A percentile compares a stretch with the other conserved stretches of the same genome.
Conservation (phyloP, 1,140 invertebrate genomes). For the Holcopasites calliopsidis region DNA sequence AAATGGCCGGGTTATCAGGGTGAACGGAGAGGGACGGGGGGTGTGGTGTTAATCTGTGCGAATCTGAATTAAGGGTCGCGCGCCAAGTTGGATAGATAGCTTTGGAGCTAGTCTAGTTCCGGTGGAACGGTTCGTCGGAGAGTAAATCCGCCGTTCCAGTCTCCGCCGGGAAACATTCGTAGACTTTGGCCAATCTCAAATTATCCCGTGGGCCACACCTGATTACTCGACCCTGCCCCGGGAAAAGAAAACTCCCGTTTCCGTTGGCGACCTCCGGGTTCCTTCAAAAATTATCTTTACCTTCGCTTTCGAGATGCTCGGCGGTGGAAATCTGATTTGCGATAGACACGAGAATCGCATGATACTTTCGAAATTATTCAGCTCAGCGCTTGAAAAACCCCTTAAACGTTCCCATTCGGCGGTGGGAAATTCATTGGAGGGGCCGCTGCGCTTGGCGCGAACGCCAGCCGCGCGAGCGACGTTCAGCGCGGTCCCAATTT, state of each 20-base stretch:
- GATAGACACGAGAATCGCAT: not conserved
- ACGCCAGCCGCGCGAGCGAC: not conserved
- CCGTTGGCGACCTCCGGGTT: not conserved
- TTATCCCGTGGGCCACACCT: conserved; percentile 28
- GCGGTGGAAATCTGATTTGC: too few relatives aligned
- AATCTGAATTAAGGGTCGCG: conserved; percentile 38
- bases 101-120: conserved; percentile 14
- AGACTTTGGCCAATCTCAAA: conserved; percentile 31
- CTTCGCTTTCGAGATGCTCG: too few relatives aligned
- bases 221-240: conserved; percentile 22
- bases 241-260: not conserved
- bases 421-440: not conserved
- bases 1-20: not conserved
- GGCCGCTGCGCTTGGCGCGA: not conserved
- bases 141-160: conserved; percentile 26
- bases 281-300: too few relatives aligned
- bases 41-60: conserved; percentile 34
- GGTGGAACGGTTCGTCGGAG: conserved; percentile 18
- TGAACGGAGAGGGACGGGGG: too few relatives aligned
- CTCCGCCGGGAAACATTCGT: conserved; percentile 33
- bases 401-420: not conserved
- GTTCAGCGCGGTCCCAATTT: conserved; percentile 28
- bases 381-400: not conserved
- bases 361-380: not conserved
- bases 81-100: conserved; percentile 31